A percentile compares a stretch with the other conserved stretches of the same genome.
Evolutionary conservation across 2,888 invertebrate genomes (phyloP).

Genomic region (Silvanus unidentatus): DNA sequence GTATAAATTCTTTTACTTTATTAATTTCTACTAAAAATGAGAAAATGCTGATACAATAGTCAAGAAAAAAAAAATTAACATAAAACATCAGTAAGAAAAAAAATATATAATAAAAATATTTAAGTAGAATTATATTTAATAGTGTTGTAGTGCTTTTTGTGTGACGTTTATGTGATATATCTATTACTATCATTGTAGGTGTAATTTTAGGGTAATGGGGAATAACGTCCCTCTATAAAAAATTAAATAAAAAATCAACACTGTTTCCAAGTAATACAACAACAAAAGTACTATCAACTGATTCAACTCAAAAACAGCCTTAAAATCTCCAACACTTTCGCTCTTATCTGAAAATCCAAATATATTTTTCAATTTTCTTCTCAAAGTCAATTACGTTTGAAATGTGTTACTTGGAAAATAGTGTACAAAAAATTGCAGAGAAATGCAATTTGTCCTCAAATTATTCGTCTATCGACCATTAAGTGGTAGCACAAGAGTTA

Average conservation of each 20-base stretch:
- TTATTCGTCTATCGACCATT: no score
- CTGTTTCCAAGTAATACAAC: no score
- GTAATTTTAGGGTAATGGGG: slow-evolving; percentile 21
- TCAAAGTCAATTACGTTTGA: no score
- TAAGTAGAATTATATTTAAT: slow-evolving; percentile 41
- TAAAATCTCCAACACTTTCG: no score
- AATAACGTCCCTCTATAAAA: neutral
- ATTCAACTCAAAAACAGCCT: no score
- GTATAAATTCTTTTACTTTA: slow-evolving; percentile 42
- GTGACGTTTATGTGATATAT: slow-evolving; percentile 51
- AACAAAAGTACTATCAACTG: no score
- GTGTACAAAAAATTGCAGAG: no score
- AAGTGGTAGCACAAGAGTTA: no score
- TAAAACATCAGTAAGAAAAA: neutral
- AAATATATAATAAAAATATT: slow-evolving; percentile 10
- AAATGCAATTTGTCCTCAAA: no score
- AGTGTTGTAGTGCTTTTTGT: slow-evolving; percentile 49
- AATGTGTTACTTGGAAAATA: no score
- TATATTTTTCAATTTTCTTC: no score
- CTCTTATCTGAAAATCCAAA: no score
- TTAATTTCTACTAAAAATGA: slow-evolving; percentile 36
- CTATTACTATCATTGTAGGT: slow-evolving; percentile 37
- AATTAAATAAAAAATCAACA: neutral
- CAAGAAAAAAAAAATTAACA: slow-evolving; percentile 16
- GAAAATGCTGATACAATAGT: slow-evolving; percentile 31